Percentiles rank a stretch among this genome's conserved stretches.
Conservation (phyloP, 2,888 invertebrate species). For the Octodonta nipae region DNA sequence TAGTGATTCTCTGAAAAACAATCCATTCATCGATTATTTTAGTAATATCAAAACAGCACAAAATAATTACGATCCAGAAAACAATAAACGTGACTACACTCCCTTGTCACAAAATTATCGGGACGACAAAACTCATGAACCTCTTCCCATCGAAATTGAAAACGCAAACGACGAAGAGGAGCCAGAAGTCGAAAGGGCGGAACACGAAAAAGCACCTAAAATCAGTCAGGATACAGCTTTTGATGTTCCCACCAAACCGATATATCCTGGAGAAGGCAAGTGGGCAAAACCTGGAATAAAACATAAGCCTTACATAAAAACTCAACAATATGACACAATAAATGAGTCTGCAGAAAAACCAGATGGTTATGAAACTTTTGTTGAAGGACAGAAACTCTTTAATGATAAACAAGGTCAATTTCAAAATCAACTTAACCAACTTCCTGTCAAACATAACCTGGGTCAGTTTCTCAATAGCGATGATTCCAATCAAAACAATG, state of each 20-base stretch:
- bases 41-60: no score
- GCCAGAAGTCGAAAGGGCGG: constrained; percentile 12
- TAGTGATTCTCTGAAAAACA: no score
- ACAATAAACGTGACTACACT: no score
- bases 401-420: constrained; percentile 19
- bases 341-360: constrained; percentile 30
- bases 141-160: constrained; percentile 11
- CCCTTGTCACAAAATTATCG: constrained; percentile 22
- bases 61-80: no score
- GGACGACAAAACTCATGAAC: constrained; percentile 21
- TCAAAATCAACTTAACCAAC: constrained; percentile 12
- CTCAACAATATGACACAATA: constrained; percentile 12
- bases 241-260: constrained; percentile 28
- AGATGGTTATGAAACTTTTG: constrained; percentile 44
- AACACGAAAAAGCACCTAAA: constrained; percentile 13
- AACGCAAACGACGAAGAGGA: constrained; percentile 10
- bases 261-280: constrained; percentile 31
- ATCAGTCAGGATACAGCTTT: constrained; percentile 22
- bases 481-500: constrained; percentile 14
- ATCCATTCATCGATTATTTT: no score
- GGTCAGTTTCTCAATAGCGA: constrained; percentile 7
- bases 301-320: constrained; percentile 23
- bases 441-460: constrained; percentile 13
- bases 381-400: constrained; percentile 38
- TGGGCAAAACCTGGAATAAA: constrained; percentile 30